Evolutionary conservation across 2,113 vertebrate genomes (phyloP), one percentile per base, ranked within the genome.

Genomic region (Oreotrochilus melanogaster): DNA sequence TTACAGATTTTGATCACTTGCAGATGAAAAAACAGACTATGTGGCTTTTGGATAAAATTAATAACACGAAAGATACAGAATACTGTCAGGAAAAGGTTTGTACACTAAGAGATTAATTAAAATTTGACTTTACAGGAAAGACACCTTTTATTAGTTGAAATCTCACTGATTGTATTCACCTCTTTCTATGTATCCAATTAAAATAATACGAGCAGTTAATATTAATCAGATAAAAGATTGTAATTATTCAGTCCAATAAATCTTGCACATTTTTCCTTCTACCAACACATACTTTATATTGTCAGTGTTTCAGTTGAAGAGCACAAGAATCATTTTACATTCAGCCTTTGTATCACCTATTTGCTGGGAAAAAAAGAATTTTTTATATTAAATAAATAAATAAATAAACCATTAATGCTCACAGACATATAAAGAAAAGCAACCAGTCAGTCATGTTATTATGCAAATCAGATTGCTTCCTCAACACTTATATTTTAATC

Each of bases 181-280:
- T 93, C 30, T 92, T 92, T 93, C 93, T 96, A 54, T 23, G 39
- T 58, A 82, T 82, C 60, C 78, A 94, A 93, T 98, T 97, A 95
- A 97, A 97, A 94, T 95, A 95, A 93, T 87, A 93, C 78, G 91
- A 96, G 80, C 43, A 94, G 91, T 95, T 96, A 97, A 95, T 97
- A 96, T 96, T 93, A 97, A 97, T 95, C 87, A 97, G 85, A 80
- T 92, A 86, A 86, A 96, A 96, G 78, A 74, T 92, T 81, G 94
- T 71, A 97, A 96, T 96, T 94, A 97, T 96, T 97, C 90, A 95
- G 14, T 91, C 74, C 82, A 96, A 94, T 48, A 61, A 28, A 93
- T 95, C 82, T 94, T 96, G 94, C 79, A 89, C 35, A 79, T 45
- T 85, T 93, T 94, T 95, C 16, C 42, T 78, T 30, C 42, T 60